Percentiles rank a stretch among this genome's conserved stretches.
Evolutionary conservation across 2,888 invertebrate species (phyloP).

Genomic region (Ormyrus nitidulus): DNA sequence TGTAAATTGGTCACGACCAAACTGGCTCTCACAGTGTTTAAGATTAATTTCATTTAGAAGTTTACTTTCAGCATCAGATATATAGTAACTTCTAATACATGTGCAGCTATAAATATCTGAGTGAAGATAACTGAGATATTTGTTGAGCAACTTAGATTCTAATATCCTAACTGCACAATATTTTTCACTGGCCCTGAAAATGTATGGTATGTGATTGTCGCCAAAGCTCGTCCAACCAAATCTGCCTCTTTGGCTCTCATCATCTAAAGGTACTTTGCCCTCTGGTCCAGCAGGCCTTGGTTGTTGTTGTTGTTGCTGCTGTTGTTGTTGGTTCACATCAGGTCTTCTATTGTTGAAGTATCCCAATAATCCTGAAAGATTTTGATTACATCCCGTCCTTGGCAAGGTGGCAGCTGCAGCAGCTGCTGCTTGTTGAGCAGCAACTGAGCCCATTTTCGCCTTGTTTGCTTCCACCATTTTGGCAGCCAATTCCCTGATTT

Average conservation of each 20-base stretch:
- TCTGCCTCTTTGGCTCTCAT: constrained; percentile 86
- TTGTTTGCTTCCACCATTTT: constrained; percentile 91
- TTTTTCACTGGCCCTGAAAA: constrained; percentile 88
- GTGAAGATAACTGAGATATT: constrained; percentile 91
- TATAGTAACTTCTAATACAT: constrained; percentile 93
- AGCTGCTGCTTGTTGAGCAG: constrained; percentile 59
- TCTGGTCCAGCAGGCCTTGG: constrained; percentile 51
- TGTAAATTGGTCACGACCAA: constrained; percentile 91
- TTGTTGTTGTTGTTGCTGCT: too few relatives aligned
- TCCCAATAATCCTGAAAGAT: constrained; percentile 61
- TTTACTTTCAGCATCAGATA: constrained; percentile 92
- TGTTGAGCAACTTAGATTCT: constrained; percentile 91
- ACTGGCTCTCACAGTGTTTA: constrained; percentile 93
- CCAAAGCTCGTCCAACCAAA: constrained; percentile 95
- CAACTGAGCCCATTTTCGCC: constrained; percentile 79
- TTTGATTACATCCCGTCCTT: constrained; percentile 46
- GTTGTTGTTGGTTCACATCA: too few relatives aligned
- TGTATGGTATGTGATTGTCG: constrained; percentile 91
- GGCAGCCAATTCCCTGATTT: constrained; percentile 90
- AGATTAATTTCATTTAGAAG: constrained; percentile 94
- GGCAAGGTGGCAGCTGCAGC: constrained; percentile 32
- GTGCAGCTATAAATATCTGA: constrained; percentile 94
- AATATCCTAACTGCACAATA: constrained; percentile 97
- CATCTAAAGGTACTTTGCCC: constrained; percentile 79
- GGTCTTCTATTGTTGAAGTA: constrained; percentile 70